A percentile compares a stretch with the other conserved stretches of the same genome.
Conservation (phyloP, 1,140 invertebrate genomes). For the Drosophila insularis region DNA sequence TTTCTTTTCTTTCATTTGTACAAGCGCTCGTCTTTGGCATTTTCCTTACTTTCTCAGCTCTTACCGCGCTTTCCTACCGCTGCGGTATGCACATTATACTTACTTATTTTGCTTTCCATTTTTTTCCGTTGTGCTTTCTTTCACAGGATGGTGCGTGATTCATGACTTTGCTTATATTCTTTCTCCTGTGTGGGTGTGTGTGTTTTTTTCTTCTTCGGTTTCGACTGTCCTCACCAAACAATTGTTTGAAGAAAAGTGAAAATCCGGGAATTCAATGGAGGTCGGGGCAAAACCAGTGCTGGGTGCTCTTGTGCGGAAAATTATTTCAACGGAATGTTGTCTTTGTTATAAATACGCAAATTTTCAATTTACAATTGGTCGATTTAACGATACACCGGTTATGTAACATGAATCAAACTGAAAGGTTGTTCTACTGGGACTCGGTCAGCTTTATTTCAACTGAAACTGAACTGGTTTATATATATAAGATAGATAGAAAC, state of each 20-base stretch:
- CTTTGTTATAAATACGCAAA: constrained; percentile 16
- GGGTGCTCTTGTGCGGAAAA: constrained; percentile 60
- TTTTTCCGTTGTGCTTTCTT: constrained; percentile 1
- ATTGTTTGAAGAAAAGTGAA: constrained; percentile 41
- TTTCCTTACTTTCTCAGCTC: constrained; percentile 39
- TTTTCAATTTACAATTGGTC: constrained; percentile 4
- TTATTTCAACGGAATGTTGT: constrained; percentile 43
- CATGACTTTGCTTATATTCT: constrained; percentile 57
- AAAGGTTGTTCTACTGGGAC: too few relatives aligned
- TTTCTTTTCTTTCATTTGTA: constrained; percentile 47
- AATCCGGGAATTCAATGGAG: not conserved
- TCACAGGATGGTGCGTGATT: constrained; percentile 49
- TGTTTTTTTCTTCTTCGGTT: constrained; percentile 22
- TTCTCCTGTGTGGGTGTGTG: not conserved
- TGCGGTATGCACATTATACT: constrained; percentile 9
- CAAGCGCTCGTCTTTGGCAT: constrained; percentile 57
- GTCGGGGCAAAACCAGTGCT: not conserved
- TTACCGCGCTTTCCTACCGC: constrained; percentile 20
- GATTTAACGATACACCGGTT: not conserved
- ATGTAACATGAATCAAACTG: too few relatives aligned
- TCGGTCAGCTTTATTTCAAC: too few relatives aligned
- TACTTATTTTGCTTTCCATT: constrained; percentile 5
- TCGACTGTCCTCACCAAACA: constrained; percentile 36
- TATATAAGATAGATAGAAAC: too few relatives aligned
- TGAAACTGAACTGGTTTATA: too few relatives aligned